Evolutionary conservation across 2,888 invertebrate species (phyloP), one percentile per base, ranked within the genome.

Genomic region (Ornithoptera alexandrae): DNA sequence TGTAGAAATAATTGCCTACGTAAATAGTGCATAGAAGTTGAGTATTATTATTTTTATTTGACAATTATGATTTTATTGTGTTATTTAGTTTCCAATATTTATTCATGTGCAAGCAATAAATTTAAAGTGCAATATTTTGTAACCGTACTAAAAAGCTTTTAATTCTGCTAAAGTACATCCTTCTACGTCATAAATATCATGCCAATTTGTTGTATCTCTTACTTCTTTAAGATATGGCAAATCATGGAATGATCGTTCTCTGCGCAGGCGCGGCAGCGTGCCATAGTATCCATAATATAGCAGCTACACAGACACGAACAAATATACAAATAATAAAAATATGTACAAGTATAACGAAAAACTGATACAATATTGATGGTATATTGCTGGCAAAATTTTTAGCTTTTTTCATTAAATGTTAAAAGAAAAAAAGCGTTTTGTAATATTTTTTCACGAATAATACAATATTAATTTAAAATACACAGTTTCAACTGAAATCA

Each of bases 191-290:
- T 53, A 18, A 36, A 36, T 5, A 74, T 67, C 87, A 89, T 90
- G 89, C 85, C 81, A 85, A 83, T 82, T 79, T 74, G 77, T 77
- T 72, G 72, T 74, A 70, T 57, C 76, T 86, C 95, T 95, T 95
- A 96, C 96, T 94, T 97, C 96, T 93, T 96, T 96, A 73, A 96
- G 92, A 76, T 93, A 93, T 82, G 96, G 95, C 82, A 96, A 94
- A 84, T 97, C 96, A 88, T 96, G 96, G 91, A 95, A 96, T 78
- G 96, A 95, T 81, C 95, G 92, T 92, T 97, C 97, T 78, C 96
- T 94, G 80, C 96, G 93, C 78, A 96, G 94, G 86, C 96, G 94
- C 77, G 96, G 95, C 82, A 95, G 94, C 75, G 94, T 94, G 84
- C 95, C 95, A 92, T 95, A 95, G 92, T 93, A 93, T 89, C 94